Conservation (phyloP, 2,113 vertebrate genomes). For the Seriola rivoliana region DNA sequence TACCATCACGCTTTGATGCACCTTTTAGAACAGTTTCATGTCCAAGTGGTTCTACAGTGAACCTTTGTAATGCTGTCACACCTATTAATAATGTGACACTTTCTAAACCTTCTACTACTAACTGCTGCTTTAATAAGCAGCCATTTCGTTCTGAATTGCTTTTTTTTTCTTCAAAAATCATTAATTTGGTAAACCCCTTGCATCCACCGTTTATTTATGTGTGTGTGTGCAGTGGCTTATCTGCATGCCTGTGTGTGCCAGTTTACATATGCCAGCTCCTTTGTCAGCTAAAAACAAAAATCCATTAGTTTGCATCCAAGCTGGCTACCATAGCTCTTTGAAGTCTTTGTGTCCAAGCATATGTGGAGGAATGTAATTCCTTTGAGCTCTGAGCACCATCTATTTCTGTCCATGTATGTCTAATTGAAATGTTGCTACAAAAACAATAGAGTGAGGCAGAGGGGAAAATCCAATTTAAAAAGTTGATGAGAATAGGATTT, state of each 20-base stretch:
- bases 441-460: constrained; percentile 54
- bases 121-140: neutral
- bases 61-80: neutral
- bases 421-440: constrained; percentile 66
- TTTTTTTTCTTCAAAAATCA: neutral
- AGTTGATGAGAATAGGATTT: constrained; percentile 64
- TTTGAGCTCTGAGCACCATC: constrained; percentile 34
- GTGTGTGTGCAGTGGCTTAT: neutral
- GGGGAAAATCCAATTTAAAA: constrained; percentile 62
- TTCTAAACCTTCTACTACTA: no score
- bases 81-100: neutral
- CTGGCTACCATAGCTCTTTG: constrained; percentile 48
- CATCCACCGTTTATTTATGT: neutral
- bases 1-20: no score
- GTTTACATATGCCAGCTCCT: constrained; percentile 41
- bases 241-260: neutral
- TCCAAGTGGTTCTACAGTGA: neutral
- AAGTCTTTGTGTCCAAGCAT: constrained; percentile 52
- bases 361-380: constrained; percentile 53
- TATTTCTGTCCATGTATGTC: constrained; percentile 57
- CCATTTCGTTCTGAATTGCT: neutral
- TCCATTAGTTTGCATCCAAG: constrained; percentile 45
- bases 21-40: no score
- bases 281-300: constrained; percentile 63
- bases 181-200: neutral